Conservation (phyloP, 2,113 vertebrate genomes). For the Pica pica region DNA sequence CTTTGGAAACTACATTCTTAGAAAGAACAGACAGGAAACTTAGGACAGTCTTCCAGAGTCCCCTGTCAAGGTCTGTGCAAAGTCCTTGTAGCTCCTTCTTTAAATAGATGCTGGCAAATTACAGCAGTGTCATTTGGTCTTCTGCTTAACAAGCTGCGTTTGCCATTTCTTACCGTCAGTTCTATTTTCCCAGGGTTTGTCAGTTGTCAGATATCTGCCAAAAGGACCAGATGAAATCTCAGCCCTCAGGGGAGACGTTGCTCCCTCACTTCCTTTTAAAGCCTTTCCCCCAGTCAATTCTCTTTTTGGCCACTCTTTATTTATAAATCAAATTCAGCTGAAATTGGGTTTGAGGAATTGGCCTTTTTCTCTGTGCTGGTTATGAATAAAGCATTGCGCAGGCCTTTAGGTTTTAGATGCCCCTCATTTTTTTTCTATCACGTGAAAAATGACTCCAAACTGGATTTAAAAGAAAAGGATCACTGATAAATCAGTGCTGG, state of each 20-base stretch:
- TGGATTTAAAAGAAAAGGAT: background rate
- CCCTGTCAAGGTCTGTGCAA: slow-evolving; percentile 14
- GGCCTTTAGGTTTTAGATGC: background rate
- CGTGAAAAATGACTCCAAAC: background rate
- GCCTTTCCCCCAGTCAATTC: background rate
- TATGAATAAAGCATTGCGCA: background rate
- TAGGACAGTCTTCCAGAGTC: background rate
- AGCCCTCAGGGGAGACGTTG: background rate
- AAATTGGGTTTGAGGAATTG: slow-evolving; percentile 28
- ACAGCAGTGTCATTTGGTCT: slow-evolving; percentile 34
- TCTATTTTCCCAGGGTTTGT: slow-evolving; percentile 29
- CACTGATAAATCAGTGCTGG: background rate
- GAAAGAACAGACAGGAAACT: background rate
- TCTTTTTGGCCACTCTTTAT: background rate
- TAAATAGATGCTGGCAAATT: slow-evolving; percentile 54
- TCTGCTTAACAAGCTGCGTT: slow-evolving; percentile 44
- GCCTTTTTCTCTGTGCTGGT: background rate
- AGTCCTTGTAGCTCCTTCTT: slow-evolving; percentile 28
- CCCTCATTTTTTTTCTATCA: background rate
- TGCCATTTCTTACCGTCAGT: slow-evolving; percentile 32
- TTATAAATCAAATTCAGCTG: slow-evolving; percentile 16
- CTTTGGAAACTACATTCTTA: background rate
- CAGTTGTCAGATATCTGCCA: slow-evolving; percentile 47
- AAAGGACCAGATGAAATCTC: slow-evolving; percentile 43
- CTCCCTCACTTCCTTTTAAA: background rate